Conservation (phyloP, 1,140 invertebrate species). For the Hylaeus volcanicus region DNA sequence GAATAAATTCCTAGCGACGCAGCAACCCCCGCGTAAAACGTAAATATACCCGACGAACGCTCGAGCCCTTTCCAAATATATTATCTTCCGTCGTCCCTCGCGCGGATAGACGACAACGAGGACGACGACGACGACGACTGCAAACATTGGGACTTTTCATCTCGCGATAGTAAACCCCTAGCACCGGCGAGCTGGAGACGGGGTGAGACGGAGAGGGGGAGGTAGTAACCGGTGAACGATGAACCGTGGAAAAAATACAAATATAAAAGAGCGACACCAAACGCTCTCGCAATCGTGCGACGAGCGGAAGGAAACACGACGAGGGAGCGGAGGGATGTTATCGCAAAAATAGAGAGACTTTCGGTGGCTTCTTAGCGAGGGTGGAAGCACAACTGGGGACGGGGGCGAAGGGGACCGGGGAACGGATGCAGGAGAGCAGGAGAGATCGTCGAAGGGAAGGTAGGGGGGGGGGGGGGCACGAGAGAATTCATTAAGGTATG, state of each 20-base stretch:
- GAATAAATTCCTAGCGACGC: constrained; percentile 20
- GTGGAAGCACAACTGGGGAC: constrained; percentile 28
- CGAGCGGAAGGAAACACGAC: not conserved
- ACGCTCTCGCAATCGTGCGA: constrained; percentile 13
- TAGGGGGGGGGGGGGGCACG: constrained; percentile 50
- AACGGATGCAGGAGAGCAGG: not conserved
- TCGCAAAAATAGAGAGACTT: constrained; percentile 49
- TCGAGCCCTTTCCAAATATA: constrained; percentile 29
- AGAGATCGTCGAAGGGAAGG: constrained; percentile 10
- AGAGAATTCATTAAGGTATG: constrained; percentile 80
- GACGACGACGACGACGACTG: constrained; percentile 2
- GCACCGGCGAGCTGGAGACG: no score
- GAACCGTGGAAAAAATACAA: constrained; percentile 10
- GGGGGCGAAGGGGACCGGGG: not conserved
- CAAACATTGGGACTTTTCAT: constrained; percentile 40
- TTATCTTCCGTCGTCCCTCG: constrained; percentile 13
- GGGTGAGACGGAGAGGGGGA: no score
- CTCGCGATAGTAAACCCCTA: constrained; percentile 23
- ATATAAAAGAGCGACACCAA: constrained; percentile 1
- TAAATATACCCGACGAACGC: constrained; percentile 35
- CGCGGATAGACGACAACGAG: no score
- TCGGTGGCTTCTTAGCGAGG: constrained; percentile 39
- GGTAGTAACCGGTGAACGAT: not conserved
- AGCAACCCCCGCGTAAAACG: constrained; percentile 2
- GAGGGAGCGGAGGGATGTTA: constrained; percentile 16